Base-by-base conservation (phyloP, 2,888 invertebrate genomes). In the Cryptus armator region DNA sequence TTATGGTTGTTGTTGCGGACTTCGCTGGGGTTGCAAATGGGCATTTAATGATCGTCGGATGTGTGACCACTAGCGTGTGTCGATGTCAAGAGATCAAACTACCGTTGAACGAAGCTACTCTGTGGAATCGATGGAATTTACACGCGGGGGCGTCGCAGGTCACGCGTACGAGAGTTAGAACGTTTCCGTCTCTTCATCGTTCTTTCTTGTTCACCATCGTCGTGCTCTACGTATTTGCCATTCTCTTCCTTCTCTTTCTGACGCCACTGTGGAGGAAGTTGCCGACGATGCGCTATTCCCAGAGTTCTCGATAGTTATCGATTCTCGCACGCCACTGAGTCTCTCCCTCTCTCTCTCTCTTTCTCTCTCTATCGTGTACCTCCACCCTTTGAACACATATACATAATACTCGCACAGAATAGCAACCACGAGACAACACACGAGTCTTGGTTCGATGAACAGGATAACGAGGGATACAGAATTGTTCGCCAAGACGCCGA, bases 231-330 rank as follows among this genome's bases (percentile, higher is more conserved):
- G 86, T 88, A 12, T 37, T 37, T 9, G 37, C 37, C 51, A 48
- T 51, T 14, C 48, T 76, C 37, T 16, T 53, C 56, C 37, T 3
- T 59, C 24, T 19, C 19, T 12, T 59, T 24, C 5, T 29, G 29
- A 19, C 59, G 24, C 19, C 10, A 24, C 29, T 43, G 48, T 66
- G 12, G 44, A 83, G 78, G 83, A 83, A 83, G 83, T 83, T 78
- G 68, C 78, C 78, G 78, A 76, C 71, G 82, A 76, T 59, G 62
- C 59, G n/a, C 77, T 77, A 67, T 79, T 79, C 79, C 16, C 67
- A 70, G 74, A 76, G 75, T 71, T 79, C 79, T 75, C 80, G 83
- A 83, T 83, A 84, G 79, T 80, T 80, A 84, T 84, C 80, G 83
- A 84, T 80, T 84, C 75, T 80, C 83, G 83, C 83, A 76, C 83